phyloP scores from a whole-genome alignment of 2,113 vertebrate species.

The Sander vitreus region DNA sequence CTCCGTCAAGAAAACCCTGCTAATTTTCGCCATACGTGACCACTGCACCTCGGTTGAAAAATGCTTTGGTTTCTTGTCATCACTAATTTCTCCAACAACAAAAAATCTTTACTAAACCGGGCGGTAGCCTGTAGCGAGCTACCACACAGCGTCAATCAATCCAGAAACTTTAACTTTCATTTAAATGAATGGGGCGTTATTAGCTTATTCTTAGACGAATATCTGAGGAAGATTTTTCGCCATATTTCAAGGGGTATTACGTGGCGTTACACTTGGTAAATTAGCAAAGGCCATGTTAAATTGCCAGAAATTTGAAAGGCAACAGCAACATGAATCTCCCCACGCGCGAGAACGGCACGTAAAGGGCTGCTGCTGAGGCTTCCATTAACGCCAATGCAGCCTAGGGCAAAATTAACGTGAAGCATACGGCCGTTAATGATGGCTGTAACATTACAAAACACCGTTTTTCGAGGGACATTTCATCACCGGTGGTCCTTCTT shows the following conservation, averaged over 20 bases:
- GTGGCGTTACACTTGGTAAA: neutral
- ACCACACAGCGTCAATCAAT: neutral
- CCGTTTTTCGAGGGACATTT: neutral
- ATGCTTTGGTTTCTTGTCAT: neutral
- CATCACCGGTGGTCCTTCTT: neutral
- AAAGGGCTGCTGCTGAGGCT: constrained; percentile 17
- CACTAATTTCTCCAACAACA: neutral
- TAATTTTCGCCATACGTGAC: neutral
- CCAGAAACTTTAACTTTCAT: constrained; percentile 40
- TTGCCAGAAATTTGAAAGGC: neutral
- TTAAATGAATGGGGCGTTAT: neutral
- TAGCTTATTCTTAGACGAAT: rapidly evolving
- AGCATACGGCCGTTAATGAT: neutral
- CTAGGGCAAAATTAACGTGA: neutral
- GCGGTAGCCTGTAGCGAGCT: neutral
- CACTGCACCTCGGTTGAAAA: neutral
- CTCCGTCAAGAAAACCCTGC: neutral
- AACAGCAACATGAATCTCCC: constrained; percentile 21
- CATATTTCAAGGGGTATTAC: neutral
- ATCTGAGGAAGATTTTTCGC: too few relatives aligned
- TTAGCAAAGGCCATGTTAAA: neutral
- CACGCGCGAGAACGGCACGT: constrained; percentile 18
- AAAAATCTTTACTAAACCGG: neutral
- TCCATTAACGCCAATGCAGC: constrained; percentile 35
- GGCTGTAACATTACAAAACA: neutral